Base-by-base conservation (phyloP, 2,113 vertebrate genomes). In the Pongo abelii region DNA sequence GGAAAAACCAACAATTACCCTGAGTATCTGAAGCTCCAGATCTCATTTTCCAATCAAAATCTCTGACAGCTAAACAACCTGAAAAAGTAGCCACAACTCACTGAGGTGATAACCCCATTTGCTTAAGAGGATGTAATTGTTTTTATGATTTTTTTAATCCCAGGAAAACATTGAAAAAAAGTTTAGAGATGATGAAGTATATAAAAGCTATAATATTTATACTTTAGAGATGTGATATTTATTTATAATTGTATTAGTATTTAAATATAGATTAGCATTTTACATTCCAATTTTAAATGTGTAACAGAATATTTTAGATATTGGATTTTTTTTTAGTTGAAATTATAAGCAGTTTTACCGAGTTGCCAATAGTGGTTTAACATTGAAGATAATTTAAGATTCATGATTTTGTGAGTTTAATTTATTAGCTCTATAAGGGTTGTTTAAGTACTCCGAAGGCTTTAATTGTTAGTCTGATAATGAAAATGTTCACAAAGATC, bases 401-500 rank as follows among this genome's bases (percentile, higher is more conserved):
- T 96, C 30, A 43, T 8, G 35, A 67, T 91, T 90, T 75, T 94
- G 10, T 77, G 59, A 87, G 32, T 85, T 84, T 89, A 79, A 95
- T 92, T 94, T 94, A 75, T 94, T 96, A 94, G 18, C 32, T 95
- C 72, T 96, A 38, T 93, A 85, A 94, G 35, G 35, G 84, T 84
- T 69, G 22, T 80, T 84, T 95, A 89, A 89, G 69, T 64, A 64
- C 38, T 72, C 72, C 81, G 17, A 80, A 94, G 23, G 38, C 74
- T 97, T 97, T 96, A 57, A 87, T 96, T 97, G 81, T 88, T 87
- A 85, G 86, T 70, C 22, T 83, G 22, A 95, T 97, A 96, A 97
- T 97, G 97, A 91, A 96, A 96, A 61, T 94, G 48, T 80, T 94
- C 94, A 81, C 13, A 85, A 95, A 97, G 86, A 92, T 96, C 96